Percentiles rank a stretch among this genome's conserved stretches.
Evolutionary conservation across 2,888 invertebrate species (phyloP).

Genomic region (Machimus atricapillus): DNA sequence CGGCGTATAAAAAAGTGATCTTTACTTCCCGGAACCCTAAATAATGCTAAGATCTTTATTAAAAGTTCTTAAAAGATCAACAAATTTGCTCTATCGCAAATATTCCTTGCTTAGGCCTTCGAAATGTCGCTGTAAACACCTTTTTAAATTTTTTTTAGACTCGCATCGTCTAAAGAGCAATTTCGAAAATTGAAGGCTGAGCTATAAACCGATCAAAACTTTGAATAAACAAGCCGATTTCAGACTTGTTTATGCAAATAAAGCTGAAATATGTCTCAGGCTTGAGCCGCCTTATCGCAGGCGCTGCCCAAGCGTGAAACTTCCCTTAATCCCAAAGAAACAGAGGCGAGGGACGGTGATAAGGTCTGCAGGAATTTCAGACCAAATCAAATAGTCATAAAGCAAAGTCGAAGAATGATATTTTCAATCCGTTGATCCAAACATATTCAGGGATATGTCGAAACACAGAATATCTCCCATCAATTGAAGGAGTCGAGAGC

Average conservation of each 20-base stretch:
- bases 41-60: too few species aligned
- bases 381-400: neutral
- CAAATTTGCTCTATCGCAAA: too few species aligned
- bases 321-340: neutral
- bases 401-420: neutral
- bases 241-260: neutral
- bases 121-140: too few species aligned
- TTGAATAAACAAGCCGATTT: neutral
- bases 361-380: neutral
- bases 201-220: neutral
- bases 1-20: too few species aligned
- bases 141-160: neutral
- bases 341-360: neutral
- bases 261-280: neutral
- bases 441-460: neutral
- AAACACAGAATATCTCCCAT: neutral
- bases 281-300: neutral
- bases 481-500: neutral
- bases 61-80: too few species aligned
- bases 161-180: neutral
- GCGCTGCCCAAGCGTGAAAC: neutral
- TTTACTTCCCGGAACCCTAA: too few species aligned
- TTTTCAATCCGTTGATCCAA: constrained; percentile 7
- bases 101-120: neutral
- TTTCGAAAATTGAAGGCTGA: neutral